Evolutionary conservation across 2,888 invertebrate species (phyloP), one percentile per base, ranked within the genome.

Genomic region (Sicus ferrugineus): DNA sequence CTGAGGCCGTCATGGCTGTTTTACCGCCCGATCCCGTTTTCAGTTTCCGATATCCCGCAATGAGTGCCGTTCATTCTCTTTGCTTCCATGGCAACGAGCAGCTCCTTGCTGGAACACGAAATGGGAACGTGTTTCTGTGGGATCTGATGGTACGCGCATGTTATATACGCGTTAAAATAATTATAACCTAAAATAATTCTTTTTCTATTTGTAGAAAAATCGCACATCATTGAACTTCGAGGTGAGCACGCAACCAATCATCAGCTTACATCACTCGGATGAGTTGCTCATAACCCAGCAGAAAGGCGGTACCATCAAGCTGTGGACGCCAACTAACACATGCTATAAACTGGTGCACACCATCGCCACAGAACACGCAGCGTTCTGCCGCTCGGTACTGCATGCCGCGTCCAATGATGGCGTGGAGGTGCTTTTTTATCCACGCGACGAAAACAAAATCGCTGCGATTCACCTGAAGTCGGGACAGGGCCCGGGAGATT

Each of bases 121-220:
- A 89, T 82, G 94, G 94, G 76, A 89, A 87, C 79, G 89, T 93
- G 76, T 90, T 91, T 84, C 88, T 92, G 81, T 94, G 92, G 92
- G 91, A 93, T 86, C 87, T 94, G 83, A 90, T 91, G 88, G 93
- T 93, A n/a, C 30, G 21, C 14, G 42, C 11, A 21, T 46, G 38
- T 30, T 2, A 21, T 30, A n/a, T 0, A 46, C n/a, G 1, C 46
- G 19, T 23, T 14, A 26, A 14, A 14, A 54, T 11, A 21, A 31
- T 6, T 31, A 9, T 5, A 19, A n/a, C 11, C n/a, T 16, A 56
- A 38, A 2, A 9, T 61, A 21, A 38, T 56, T 19, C 3, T 46
- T 68, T 9, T 19, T 68, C 9, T 16, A 2, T 21, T 28, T 50
- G 16, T 84, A 93, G 92, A 92, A 90, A 65, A 92, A 92, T 82